These are phyloP conservation scores for Dendrolimus punctatus DNA, from an alignment of 1,140 invertebrate genomes.

Conservation along the genomic window DNA sequence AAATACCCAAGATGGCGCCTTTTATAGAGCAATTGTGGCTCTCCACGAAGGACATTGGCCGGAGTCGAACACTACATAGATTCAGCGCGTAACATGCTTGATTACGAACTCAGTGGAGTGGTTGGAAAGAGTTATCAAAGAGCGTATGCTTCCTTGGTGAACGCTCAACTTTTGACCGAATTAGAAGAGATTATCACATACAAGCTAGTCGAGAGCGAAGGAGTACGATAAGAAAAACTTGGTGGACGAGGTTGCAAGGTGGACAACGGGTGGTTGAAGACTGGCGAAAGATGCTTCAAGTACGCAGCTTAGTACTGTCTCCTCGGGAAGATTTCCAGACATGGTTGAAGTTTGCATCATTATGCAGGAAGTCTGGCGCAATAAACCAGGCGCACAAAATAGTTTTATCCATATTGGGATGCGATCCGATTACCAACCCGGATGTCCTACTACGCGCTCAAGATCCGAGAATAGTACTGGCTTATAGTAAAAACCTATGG, in stretches of 20 bases:
- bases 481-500: slow-evolving; percentile 96
- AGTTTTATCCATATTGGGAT: slow-evolving; percentile 87
- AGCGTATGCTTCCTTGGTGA: slow-evolving; percentile 97
- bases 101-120: slow-evolving; percentile 97
- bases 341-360: slow-evolving; percentile 97
- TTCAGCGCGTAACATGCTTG: slow-evolving; percentile 91
- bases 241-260: slow-evolving; percentile 96
- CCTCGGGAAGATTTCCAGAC: slow-evolving; percentile 96
- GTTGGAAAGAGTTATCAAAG: slow-evolving; percentile 98
- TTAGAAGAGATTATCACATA: slow-evolving; percentile 98
- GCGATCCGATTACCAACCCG: slow-evolving; percentile 80
- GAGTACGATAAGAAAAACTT: slow-evolving; percentile 89
- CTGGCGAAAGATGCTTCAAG: slow-evolving; percentile 97
- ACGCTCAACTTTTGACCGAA: slow-evolving; percentile 96
- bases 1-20: slow-evolving; percentile 94
- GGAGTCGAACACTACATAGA: slow-evolving; percentile 85
- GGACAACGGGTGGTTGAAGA: slow-evolving; percentile 97
- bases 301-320: slow-evolving; percentile 92
- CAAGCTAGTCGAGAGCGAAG: slow-evolving; percentile 92
- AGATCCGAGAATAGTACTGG: slow-evolving; percentile 89
- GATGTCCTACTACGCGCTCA: slow-evolving; percentile 80
- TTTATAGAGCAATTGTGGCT: slow-evolving; percentile 95
- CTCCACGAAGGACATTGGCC: slow-evolving; percentile 91
- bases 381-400: slow-evolving; percentile 92
- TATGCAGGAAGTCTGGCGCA: slow-evolving; percentile 95